Base-by-base conservation (phyloP, 2,888 invertebrate genomes). In the Papilio gigon region DNA sequence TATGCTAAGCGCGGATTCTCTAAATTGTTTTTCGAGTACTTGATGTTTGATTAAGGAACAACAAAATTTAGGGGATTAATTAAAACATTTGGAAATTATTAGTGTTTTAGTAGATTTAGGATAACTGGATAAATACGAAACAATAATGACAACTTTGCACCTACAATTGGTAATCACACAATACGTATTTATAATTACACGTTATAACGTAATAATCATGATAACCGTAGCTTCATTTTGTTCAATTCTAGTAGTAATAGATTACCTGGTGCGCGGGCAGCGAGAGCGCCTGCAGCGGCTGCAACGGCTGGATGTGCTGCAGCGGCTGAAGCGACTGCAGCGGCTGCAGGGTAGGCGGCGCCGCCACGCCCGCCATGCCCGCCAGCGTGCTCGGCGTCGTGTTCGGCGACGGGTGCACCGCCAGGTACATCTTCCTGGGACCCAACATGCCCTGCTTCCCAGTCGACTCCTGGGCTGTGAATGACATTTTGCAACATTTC, bases 371-470 rank as follows among this genome's bases (percentile, higher is more conserved):
- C 68, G 81, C 83, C 68, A 82, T 83, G n/a, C 84, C 83, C 68
- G 87, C 74, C 67, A 86, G 81, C 67, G 87, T 84, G 17, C 53
- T 25, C 68, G 87, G 85, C 72, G 88, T 92, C 50, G 86, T 83
- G 63, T 81, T 76, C 70, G 87, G 84, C 63, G 94, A 89, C n/a
- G 97, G 97, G 81, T 97, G 97, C 65, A 97, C 96, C 0, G 97
- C 97, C 70, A 97, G 87, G 82, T 97, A 97, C 81, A 97, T 96
- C 89, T 97, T 97, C 11, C 96, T 95, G 11, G 97, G 97, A 3
- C 97, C 97, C 71, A 97, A 85, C 76, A 96, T 96, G 50, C 96
- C 96, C 84, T 96, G 95, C 83, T 96, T 97, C 47, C 97, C 97
- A 20, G 96, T 96, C 4, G 96, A 95, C 76, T 96, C 96, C 95